Evolutionary conservation across 2,888 invertebrate genomes (phyloP).

Genomic region (Megalurothrips usitatus): DNA sequence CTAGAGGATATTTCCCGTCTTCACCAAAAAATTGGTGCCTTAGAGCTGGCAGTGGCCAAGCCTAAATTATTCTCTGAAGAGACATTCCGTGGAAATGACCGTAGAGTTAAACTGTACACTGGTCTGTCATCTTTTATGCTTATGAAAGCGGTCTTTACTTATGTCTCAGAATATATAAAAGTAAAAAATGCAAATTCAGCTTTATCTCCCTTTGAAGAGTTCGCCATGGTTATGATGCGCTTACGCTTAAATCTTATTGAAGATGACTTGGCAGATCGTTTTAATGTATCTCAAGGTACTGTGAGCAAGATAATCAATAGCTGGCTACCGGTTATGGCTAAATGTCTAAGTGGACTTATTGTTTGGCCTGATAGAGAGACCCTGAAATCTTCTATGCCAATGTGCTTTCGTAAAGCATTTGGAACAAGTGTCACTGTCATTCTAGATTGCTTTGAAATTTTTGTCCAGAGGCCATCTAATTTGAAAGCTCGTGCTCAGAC

Average conservation of each 20-base stretch:
- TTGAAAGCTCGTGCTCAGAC: slow-evolving; percentile 31
- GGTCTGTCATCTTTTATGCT: not conserved
- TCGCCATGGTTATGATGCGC: not conserved
- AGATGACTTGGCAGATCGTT: not conserved
- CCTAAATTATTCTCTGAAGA: not conserved
- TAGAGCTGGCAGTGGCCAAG: not conserved
- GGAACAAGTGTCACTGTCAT: slow-evolving; percentile 31
- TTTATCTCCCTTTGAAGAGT: not conserved
- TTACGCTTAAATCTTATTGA: not conserved
- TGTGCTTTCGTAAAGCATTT: slow-evolving; percentile 34
- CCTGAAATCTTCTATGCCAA: slow-evolving; percentile 9
- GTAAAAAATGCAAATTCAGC: not conserved
- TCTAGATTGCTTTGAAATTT: slow-evolving; percentile 35
- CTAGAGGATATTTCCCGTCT: no score
- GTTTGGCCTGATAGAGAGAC: not conserved
- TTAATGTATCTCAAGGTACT: not conserved
- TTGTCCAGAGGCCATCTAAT: slow-evolving; percentile 33
- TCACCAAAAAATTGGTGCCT: not conserved
- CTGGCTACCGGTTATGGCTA: not conserved
- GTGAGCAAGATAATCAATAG: not conserved
- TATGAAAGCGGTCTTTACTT: not conserved
- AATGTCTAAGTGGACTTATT: not conserved
- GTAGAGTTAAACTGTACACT: not conserved
- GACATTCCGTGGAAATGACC: not conserved
- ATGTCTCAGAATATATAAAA: not conserved